A percentile compares a stretch with the other conserved stretches of the same genome.
Evolutionary conservation across 1,140 invertebrate genomes (phyloP).

Genomic region (Apis laboriosa): DNA sequence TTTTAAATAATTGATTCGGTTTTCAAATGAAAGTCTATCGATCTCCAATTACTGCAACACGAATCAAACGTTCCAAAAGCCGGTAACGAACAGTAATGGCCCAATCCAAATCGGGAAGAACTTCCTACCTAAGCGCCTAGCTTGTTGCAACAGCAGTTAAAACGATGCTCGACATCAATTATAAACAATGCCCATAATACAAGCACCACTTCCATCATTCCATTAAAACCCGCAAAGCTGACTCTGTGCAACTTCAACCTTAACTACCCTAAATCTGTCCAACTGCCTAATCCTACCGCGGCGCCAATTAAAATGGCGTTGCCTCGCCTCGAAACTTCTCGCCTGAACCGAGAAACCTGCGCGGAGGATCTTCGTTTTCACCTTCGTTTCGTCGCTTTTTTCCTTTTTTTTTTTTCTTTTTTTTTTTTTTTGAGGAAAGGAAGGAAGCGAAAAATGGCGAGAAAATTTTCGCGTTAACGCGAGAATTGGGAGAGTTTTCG

Average conservation of each 20-base stretch:
- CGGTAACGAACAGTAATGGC: too few relatives aligned
- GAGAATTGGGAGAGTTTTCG: constrained; percentile 35
- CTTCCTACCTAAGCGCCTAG: neutral
- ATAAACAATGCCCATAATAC: neutral
- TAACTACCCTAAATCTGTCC: neutral
- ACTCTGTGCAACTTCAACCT: neutral
- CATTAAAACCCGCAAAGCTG: neutral
- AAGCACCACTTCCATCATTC: neutral
- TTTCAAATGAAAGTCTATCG: neutral
- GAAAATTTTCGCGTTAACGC: constrained; percentile 18
- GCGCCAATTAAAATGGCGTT: constrained; percentile 10
- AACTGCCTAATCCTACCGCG: neutral
- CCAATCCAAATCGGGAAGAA: neutral
- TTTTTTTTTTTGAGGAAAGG: neutral
- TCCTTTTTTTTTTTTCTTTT: neutral
- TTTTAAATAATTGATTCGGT: neutral
- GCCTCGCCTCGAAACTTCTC: neutral
- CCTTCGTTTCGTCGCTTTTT: constrained; percentile 25
- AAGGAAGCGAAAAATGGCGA: constrained; percentile 1
- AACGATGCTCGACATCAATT: neutral
- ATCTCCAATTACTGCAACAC: too few relatives aligned
- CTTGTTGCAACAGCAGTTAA: neutral
- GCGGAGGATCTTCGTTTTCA: constrained; percentile 12
- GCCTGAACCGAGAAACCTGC: neutral
- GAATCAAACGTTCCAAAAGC: too few relatives aligned